These are phyloP conservation scores for Bombus confusus DNA, from an alignment of 1,140 invertebrate species.

Conservation along the genomic window DNA sequence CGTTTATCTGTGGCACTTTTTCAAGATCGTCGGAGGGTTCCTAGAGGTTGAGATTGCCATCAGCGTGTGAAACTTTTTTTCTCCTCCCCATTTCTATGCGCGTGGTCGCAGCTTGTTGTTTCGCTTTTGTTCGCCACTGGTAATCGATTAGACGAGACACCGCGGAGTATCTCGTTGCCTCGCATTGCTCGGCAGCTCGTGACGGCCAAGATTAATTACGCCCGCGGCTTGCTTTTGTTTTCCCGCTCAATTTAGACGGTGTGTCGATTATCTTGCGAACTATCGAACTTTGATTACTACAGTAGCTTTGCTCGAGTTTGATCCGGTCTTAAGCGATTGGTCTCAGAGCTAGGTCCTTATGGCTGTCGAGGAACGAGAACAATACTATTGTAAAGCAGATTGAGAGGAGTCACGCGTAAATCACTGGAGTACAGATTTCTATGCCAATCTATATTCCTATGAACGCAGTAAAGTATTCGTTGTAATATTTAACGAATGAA, in stretches of 20 bases:
- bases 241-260: neutral
- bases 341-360: neutral
- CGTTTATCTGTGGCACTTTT: conserved; percentile 17
- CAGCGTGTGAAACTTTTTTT: neutral
- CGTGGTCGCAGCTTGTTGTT: neutral
- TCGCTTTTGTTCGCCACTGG: neutral
- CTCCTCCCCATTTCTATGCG: no score
- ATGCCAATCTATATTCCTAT: no score
- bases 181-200: neutral
- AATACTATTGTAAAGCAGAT: no score
- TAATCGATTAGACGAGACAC: conserved; percentile 18
- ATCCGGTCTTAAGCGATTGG: neutral
- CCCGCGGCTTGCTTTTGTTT: neutral
- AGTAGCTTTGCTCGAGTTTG: neutral
- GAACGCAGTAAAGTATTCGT: no score
- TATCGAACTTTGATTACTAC: neutral
- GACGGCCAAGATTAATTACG: conserved; percentile 32
- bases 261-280: neutral
- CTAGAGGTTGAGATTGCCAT: neutral
- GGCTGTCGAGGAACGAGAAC: no score
- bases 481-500: no score
- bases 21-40: conserved; percentile 23
- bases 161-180: conserved; percentile 6
- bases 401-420: no score
- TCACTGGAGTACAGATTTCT: no score